A percentile compares a stretch with the other conserved stretches of the same genome.
phyloP scores from a whole-genome alignment of 2,888 invertebrate species.

The Drosophila neutralis region DNA sequence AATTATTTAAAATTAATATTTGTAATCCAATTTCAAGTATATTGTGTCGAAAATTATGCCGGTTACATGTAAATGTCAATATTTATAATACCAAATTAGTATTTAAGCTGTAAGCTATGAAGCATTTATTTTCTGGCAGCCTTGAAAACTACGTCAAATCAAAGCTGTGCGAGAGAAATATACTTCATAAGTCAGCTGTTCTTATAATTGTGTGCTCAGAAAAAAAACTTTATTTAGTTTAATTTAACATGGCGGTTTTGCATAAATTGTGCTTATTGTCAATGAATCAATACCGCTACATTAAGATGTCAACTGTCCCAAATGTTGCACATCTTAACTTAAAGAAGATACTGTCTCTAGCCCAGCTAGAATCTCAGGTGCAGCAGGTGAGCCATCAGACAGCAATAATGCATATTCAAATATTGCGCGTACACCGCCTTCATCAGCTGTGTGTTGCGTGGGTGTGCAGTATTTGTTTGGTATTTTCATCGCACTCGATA shows the following conservation, averaged over 20 bases:
- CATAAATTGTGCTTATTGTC: background rate
- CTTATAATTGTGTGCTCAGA: background rate
- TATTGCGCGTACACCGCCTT: background rate
- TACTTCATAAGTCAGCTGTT: background rate
- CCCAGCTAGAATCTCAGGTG: background rate
- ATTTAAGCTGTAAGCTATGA: background rate
- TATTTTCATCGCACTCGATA: slow-evolving; percentile 23
- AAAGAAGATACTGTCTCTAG: background rate
- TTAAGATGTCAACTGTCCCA: background rate
- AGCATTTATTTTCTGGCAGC: slow-evolving; percentile 31
- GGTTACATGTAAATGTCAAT: background rate
- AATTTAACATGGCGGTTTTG: slow-evolving; percentile 2
- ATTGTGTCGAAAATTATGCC: background rate
- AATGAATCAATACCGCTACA: background rate
- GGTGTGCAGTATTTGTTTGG: slow-evolving; percentile 23
- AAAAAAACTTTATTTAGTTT: background rate
- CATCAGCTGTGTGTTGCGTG: slow-evolving; percentile 31
- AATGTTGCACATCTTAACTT: background rate
- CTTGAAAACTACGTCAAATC: slow-evolving; percentile 18
- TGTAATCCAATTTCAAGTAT: background rate
- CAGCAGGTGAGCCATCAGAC: background rate
- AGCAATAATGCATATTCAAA: slow-evolving; percentile 14
- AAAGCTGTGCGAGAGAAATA: background rate
- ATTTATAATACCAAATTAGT: slow-evolving; percentile 14
- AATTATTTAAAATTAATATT: no score